Base-by-base conservation (phyloP, 2,113 vertebrate species). In the Melospiza georgiana region DNA sequence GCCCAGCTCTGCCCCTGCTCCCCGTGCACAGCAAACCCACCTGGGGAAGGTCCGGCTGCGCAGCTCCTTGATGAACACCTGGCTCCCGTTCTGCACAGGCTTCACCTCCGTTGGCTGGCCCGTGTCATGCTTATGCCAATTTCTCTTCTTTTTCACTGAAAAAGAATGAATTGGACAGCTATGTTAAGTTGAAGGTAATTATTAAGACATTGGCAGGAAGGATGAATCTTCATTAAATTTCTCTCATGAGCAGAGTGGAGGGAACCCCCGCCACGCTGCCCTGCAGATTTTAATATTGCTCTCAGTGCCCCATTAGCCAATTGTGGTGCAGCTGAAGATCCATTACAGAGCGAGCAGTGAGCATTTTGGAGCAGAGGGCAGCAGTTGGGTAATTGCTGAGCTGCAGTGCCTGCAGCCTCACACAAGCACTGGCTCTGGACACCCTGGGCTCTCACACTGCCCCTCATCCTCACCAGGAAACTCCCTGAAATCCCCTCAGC, bases 81-180 rank as follows among this genome's bases (percentile, higher is more conserved):
- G 99, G 96, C 99, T 99, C 96, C 99, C 99, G 0, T 99, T 99
- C 97, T 99, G 99, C 49, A 99, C 99, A 3, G 99, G 99, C 84
- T 98, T 99, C 69, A 99, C 98, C 8, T 99, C 99, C 4, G 98
- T 98, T 6, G 97, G 98, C 95, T 99, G 99, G 35, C 99, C 99
- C 0, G 98, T 99, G 82, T 99, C 98, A 6, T 99, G 98, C 82
- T 99, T 99, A 94, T 98, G 98, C 99, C 99, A 99, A 97, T 98
- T 99, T 95, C 99, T 98, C 97, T 99, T 99, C 98, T 99, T 99
- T 98, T 99, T 99, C 97, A 99, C 99, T 99, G 96, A 15, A 84
- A 95, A 75, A 76, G 68, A 97, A 67, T 24, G 5, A 86, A 73
- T 74, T 76, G 48, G 27, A 89, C 33, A 75, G 76, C 46, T 24